Evolutionary conservation across 64 coral and sea anemone species (phyloP), one percentile per base, ranked within the genome.

Genomic region (Acropora yongei): DNA sequence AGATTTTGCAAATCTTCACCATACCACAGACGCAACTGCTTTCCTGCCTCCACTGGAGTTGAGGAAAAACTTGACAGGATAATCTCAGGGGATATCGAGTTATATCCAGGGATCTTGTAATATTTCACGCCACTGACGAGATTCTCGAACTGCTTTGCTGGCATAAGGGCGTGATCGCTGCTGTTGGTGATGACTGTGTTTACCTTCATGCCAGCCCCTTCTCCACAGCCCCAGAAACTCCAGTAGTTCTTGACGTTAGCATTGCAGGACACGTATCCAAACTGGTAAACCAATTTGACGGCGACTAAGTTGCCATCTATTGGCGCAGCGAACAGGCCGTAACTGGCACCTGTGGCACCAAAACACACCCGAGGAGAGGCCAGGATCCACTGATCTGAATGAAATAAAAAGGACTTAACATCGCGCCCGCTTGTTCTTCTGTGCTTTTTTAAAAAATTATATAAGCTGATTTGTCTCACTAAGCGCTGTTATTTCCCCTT

Each of bases 11-110:
- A 51, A 40, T 88, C 86, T 41, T 88, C 86, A 53, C 86, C 86
- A 41, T 75, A 88, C 86, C 86, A 88, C 67, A 88, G 5, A 12
- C 46, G 66, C 47, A 88, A 75, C 48, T 58, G 47, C 74, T 88
- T 69, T 5, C 12, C 45, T 39, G 67, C 30, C n/a, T 19, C 19
- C 1, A 75, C 47, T 0, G 6, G 18, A 8, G 51, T 18, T 7
- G 86, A 16, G 44, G 43, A 16, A 18, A 88, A 45, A 41, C 30
- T 72, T 41, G 86, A 74, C 44, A 88, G 69, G n/a, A 58, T 53
- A 16, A 88, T 14, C 74, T 76, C 86, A 47, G 72, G 18, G 16
- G 71, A 69, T 39, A 51, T 13, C 2, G 63, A 57, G 50, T 46
- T 41, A 41, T 57, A 45, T 49, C 86, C 86, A 49, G 86, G 86